Evolutionary conservation across 2,888 invertebrate genomes (phyloP).

Genomic region (Caenorhabditis drosophilae): DNA sequence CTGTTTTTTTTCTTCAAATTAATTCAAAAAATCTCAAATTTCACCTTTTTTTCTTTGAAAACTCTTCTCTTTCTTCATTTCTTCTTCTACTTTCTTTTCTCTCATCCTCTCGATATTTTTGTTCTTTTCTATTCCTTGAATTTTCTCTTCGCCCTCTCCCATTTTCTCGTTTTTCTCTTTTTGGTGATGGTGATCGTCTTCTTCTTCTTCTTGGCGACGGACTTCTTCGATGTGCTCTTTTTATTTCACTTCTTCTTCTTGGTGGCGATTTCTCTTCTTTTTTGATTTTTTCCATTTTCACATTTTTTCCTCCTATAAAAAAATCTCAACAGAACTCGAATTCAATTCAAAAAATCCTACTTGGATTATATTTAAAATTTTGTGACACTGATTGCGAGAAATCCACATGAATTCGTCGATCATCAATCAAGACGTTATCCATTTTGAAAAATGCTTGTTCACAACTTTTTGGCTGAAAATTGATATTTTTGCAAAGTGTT

Average conservation of each 20-base stretch:
- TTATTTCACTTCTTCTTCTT: constrained; percentile 1
- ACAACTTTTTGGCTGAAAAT: constrained; percentile 75
- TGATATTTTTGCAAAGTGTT: background rate
- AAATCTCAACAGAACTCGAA: background rate
- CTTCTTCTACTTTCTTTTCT: background rate
- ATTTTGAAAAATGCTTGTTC: constrained; percentile 99
- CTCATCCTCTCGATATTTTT: background rate
- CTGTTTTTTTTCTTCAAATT: background rate
- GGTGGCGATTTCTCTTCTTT: constrained; percentile 4
- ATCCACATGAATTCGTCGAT: constrained; percentile 96
- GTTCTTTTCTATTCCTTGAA: background rate
- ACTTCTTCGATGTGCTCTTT: constrained; percentile 12
- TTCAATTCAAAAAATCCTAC: constrained; percentile 7
- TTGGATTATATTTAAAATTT: constrained; percentile 60
- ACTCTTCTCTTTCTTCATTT: background rate
- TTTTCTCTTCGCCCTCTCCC: constrained; percentile 3
- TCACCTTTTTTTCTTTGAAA: background rate
- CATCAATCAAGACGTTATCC: constrained; percentile 99
- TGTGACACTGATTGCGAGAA: constrained; percentile 98
- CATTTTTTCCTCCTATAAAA: constrained; percentile 4
- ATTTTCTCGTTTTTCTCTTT: constrained; percentile 10
- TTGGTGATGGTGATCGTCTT: constrained; percentile 26
- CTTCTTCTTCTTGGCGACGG: constrained; percentile 18
- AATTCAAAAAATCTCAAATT: background rate
- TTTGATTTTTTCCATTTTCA: background rate